These are phyloP conservation scores for Apis laboriosa DNA, from an alignment of 1,140 invertebrate species.

Conservation along the genomic window DNA sequence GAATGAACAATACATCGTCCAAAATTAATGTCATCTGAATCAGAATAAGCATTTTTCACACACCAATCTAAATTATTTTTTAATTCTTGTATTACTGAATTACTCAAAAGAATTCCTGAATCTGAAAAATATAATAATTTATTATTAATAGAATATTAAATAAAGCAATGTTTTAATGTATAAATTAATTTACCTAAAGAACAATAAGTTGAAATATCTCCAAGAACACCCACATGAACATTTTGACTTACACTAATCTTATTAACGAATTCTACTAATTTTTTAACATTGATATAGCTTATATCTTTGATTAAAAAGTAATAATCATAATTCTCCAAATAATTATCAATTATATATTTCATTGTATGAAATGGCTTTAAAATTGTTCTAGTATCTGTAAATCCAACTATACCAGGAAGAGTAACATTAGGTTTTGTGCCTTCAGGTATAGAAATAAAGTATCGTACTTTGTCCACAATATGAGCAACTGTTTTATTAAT, in stretches of 20 bases:
- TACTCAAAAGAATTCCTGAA: constrained; percentile 88
- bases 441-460: constrained; percentile 87
- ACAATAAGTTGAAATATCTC: constrained; percentile 82
- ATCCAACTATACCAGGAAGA: constrained; percentile 89
- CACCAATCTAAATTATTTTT: constrained; percentile 91
- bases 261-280: constrained; percentile 85
- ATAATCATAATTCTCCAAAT: constrained; percentile 93
- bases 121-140: constrained; percentile 78
- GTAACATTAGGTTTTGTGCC: constrained; percentile 85
- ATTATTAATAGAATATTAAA: constrained; percentile 8
- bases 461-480: constrained; percentile 89
- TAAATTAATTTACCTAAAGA: constrained; percentile 82
- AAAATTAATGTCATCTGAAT: constrained; percentile 90
- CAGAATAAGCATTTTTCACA: constrained; percentile 89
- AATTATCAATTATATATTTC: constrained; percentile 94
- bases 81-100: constrained; percentile 88
- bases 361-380: constrained; percentile 91
- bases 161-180: not conserved
- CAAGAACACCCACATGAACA: constrained; percentile 87
- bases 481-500: constrained; percentile 91
- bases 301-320: constrained; percentile 93
- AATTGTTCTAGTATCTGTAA: constrained; percentile 88
- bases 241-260: constrained; percentile 91
- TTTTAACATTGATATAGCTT: constrained; percentile 89
- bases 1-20: constrained; percentile 90